Base-by-base conservation (phyloP, 2,113 vertebrate genomes). In the Alces alces region DNA sequence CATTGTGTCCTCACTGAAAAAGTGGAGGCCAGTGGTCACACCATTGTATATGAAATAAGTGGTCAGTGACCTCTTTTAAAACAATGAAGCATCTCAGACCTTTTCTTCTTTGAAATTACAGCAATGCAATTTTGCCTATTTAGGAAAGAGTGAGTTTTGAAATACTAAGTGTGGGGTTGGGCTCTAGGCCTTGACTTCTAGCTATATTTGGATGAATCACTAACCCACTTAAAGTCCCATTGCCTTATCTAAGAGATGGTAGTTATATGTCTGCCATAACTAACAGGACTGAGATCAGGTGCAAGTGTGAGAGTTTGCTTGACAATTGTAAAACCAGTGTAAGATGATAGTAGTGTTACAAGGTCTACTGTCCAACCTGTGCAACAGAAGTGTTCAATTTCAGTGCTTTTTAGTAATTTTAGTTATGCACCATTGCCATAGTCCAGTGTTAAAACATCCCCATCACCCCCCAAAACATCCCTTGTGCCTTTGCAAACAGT, bases 141-240 rank as follows among this genome's bases (percentile, higher is more conserved):
- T 95, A 92, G 80, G 80, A 86, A 79, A 61, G 89, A 89, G 64
- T 27, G 21, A 88, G 60, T 91, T 93, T 82, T 73, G 90, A 95
- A 58, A 84, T 95, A 55, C 54, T 86, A 80, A 93, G 73, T 85
- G 17, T 21, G 70, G 55, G 8, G 73, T 28, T 87, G 78, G 14
- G 17, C 86, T 82, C 82, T 93, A 76, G 64, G 86, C 52, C 33
- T 82, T 89, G 55, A 86, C 55, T 50, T 96, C 16, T 66, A 52
- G 3, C n/a, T 82, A 2, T 85, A 73, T 80, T 64, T 60, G 57
- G 21, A 17, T 60, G 76, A 86, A 45, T 95, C 57, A 83, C n/a
- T 36, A 33, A 86, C n/a, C 8, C 39, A 88, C 52, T 79, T 45
- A 87, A 70, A 87, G 27, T 89, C 21, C 83, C 52, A 57, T 93